Base-by-base conservation (phyloP, 2,113 vertebrate species). In the Globicephala melas region DNA sequence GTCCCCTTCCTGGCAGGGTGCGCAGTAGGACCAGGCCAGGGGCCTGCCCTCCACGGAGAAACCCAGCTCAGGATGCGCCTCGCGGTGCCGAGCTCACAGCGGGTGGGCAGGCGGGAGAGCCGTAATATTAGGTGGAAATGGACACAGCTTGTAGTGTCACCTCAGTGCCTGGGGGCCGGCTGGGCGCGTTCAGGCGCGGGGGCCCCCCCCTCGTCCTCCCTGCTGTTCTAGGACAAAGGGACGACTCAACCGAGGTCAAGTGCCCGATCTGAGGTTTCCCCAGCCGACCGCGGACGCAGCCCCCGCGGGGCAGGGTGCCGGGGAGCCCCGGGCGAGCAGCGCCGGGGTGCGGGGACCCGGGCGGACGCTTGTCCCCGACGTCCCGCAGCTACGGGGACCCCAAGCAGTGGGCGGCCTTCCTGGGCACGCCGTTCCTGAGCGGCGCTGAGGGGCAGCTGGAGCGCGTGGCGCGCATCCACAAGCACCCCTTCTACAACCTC, bases 401-500 rank as follows among this genome's bases (percentile, higher is more conserved):
- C 94, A 98, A 97, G 97, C 97, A 98, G 97, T 99, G 99, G 99
- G 98, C 98, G 1, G 99, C 99, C 50, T 98, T 99, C 92, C 98
- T 99, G 88, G 99, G 99, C 67, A 99, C 99, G 0, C 99, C 99
- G 5, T 98, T 99, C 95, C 99, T 99, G 89, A 99, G 98, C 0
- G 99, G 99, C 18, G 67, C 98, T 0, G 99, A 99, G 0, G 99
- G 99, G 71, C 98, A 99, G 97, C 97, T 98, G 94, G 99, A 99
- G 82, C 99, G 99, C 41, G 98, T 99, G 96, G 98, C 99, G 70
- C 99, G 98, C 58, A 98, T 99, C 96, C 97, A 99, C 98, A 98
- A 98, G 89, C 99, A 99, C 93, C 99, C 99, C 0, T 99, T 98
- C 95, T 99, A 99, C 98, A 99, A 99, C 8, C 86, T 98, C 95